Percentiles rank a stretch among this genome's conserved stretches.
Conservation (phyloP, 2,113 vertebrate species). For the Amblyopsis rosae region DNA sequence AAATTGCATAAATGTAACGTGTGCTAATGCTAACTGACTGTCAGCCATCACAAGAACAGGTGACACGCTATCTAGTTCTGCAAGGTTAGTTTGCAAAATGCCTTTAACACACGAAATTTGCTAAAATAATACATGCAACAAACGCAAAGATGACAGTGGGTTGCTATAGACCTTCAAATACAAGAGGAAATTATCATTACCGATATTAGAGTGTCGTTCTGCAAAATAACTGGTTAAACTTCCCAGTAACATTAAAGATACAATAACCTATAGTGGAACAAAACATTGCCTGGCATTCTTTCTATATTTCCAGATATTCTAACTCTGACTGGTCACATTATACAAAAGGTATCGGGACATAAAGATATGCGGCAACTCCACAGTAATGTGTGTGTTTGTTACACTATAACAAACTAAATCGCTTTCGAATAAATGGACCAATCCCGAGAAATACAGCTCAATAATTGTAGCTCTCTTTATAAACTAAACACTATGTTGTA, state of each 20-base stretch:
- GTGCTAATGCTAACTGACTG: neutral
- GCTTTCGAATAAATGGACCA: neutral
- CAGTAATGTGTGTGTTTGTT: neutral
- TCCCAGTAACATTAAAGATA: no score
- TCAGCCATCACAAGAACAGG: neutral
- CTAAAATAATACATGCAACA: no score
- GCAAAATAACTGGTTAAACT: no score
- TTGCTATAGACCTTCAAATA: no score
- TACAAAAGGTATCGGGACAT: constrained; percentile 40
- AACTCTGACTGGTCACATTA: constrained; percentile 52
- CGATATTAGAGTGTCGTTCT: no score
- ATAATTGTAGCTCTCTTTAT: neutral
- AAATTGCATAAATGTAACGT: neutral
- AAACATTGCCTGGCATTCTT: neutral
- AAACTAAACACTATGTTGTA: neutral
- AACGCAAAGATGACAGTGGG: no score
- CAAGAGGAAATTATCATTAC: no score
- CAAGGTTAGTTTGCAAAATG: no score
- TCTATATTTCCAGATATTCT: neutral
- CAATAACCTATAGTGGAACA: neutral
- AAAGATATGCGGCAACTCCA: constrained; percentile 34
- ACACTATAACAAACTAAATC: neutral
- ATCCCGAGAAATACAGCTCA: neutral
- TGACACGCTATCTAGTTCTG: neutral
- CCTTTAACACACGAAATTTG: no score